Evolutionary conservation across 2,113 vertebrate species (phyloP).

Genomic region (Peromyscus leucopus): DNA sequence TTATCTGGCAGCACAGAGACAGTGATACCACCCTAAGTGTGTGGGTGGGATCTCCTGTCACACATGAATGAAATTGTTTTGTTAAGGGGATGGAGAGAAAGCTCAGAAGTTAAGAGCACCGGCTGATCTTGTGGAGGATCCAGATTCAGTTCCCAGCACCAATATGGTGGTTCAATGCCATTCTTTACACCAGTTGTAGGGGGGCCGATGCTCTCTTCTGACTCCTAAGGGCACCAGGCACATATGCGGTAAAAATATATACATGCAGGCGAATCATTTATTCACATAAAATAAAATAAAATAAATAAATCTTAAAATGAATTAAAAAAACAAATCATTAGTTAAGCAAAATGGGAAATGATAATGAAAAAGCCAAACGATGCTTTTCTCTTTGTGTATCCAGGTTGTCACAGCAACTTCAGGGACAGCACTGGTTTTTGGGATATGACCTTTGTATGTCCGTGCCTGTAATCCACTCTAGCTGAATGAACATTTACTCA

Average conservation of each 20-base stretch:
- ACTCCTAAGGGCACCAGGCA: background rate
- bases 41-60: background rate
- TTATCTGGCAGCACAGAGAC: background rate
- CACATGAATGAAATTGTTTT: background rate
- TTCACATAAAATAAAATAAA: background rate
- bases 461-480: background rate
- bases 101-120: background rate
- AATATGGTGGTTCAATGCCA: background rate
- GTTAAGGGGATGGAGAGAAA: background rate
- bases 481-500: background rate
- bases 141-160: background rate
- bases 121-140: background rate
- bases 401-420: background rate
- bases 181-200: background rate
- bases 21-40: too few relatives aligned
- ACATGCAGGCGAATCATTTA: background rate
- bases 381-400: background rate
- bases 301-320: background rate
- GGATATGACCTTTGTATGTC: background rate
- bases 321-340: background rate
- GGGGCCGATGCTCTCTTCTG: background rate
- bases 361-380: background rate
- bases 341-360: slow-evolving; percentile 10
- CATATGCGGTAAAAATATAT: background rate
- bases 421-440: background rate